Conservation (phyloP, 2,113 vertebrate species). For the Rhegmatorhina hoffmannsi region DNA sequence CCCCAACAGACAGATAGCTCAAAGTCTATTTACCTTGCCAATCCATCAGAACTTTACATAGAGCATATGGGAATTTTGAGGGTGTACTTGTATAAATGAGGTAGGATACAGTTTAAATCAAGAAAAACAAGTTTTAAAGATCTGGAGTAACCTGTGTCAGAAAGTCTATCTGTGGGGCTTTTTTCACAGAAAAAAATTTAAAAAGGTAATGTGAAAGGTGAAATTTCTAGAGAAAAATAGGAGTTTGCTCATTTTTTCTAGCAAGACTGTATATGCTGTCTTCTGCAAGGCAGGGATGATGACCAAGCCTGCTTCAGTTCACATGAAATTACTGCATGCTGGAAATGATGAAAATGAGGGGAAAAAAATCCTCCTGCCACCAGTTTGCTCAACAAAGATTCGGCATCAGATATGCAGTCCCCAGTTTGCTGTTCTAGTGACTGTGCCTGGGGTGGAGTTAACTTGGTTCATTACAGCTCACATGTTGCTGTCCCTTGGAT, state of each 20-base stretch:
- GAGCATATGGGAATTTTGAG: neutral
- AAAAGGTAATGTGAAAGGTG: neutral
- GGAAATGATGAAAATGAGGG: neutral
- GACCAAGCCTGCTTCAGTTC: neutral
- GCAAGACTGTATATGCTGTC: neutral
- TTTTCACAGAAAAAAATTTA: neutral
- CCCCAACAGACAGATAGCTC: neutral
- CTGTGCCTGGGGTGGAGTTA: neutral
- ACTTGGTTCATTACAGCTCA: neutral
- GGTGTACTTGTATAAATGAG: neutral
- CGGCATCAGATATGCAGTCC: fast-evolving
- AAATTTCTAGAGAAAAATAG: neutral
- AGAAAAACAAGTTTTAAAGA: neutral
- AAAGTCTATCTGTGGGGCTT: neutral
- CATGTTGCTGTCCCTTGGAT: neutral
- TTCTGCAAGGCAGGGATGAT: neutral
- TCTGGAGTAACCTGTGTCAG: neutral
- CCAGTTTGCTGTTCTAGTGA: neutral
- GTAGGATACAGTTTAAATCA: neutral
- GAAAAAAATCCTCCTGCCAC: neutral
- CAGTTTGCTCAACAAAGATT: neutral
- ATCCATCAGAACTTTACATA: neutral
- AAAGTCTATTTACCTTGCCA: neutral
- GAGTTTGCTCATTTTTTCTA: neutral
- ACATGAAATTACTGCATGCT: neutral